Evolutionary conservation across 2,888 invertebrate genomes (phyloP).

Genomic region (Nesidiocoris tenuis): DNA sequence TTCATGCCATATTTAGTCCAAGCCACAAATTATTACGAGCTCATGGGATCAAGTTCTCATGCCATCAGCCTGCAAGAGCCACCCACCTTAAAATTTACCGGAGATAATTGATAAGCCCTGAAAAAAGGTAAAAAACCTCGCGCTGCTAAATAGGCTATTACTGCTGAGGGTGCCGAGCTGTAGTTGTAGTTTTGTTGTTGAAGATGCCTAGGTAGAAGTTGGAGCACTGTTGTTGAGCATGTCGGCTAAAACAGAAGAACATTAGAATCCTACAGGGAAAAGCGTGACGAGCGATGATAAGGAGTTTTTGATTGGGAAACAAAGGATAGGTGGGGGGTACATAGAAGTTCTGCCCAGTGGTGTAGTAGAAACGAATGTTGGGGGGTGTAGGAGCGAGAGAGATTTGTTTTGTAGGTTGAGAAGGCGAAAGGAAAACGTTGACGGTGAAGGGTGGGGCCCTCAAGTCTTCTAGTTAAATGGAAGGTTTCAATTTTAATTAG

Average conservation of each 20-base stretch:
- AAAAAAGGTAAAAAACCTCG: too few relatives aligned
- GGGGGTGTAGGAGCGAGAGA: not conserved
- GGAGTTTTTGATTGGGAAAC: constrained; percentile 42
- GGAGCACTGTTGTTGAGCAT: constrained; percentile 21
- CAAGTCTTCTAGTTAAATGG: constrained; percentile 38
- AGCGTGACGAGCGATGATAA: constrained; percentile 32
- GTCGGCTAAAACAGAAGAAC: constrained; percentile 30
- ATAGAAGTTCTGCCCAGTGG: not conserved
- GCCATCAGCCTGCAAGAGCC: too few relatives aligned
- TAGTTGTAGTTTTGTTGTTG: too few relatives aligned
- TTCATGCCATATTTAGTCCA: too few relatives aligned
- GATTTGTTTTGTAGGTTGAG: constrained; percentile 21
- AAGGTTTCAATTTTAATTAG: constrained; percentile 42
- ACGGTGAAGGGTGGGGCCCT: too few relatives aligned
- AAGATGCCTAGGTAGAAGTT: not conserved
- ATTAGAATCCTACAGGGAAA: constrained; percentile 26
- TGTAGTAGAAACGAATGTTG: not conserved
- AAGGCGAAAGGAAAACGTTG: not conserved
- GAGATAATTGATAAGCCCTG: too few relatives aligned
- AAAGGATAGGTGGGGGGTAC: constrained; percentile 18
- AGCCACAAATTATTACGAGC: too few relatives aligned
- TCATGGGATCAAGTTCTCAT: too few relatives aligned
- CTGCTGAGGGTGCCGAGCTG: not conserved
- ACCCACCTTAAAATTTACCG: too few relatives aligned
- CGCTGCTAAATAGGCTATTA: not conserved